These are phyloP conservation scores for Euleptes europaea DNA, from an alignment of 2,113 vertebrate species.

Conservation along the genomic window DNA sequence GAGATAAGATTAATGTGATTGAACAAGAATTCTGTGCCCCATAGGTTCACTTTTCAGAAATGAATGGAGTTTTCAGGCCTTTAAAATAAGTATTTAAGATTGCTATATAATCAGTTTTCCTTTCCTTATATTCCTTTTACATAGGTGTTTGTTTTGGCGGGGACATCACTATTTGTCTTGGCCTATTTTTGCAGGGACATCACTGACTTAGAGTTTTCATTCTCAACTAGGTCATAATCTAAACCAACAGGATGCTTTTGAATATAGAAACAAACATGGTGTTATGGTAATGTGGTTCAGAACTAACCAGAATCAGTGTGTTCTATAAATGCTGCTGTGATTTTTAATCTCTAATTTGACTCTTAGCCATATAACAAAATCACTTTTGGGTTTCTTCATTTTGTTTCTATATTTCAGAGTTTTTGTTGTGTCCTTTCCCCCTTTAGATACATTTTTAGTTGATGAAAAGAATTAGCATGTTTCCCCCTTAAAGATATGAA, in stretches of 20 bases:
- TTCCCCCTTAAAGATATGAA: no score
- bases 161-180: background rate
- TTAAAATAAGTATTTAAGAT: background rate
- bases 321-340: background rate
- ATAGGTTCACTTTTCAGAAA: background rate
- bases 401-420: no score
- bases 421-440: no score
- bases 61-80: background rate
- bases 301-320: fast-evolving
- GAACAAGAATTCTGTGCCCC: background rate
- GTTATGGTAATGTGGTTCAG: background rate
- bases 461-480: no score
- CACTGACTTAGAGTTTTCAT: fast-evolving
- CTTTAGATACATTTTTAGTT: no score
- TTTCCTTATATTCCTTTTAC: background rate
- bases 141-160: background rate
- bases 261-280: background rate
- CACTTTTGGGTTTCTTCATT: no score
- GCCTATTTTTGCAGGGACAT: background rate
- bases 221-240: background rate
- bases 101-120: background rate
- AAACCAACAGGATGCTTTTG: background rate
- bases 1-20: background rate
- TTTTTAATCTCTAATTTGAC: background rate
- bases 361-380: background rate